Base-by-base conservation (phyloP, 2,113 vertebrate genomes). In the Collichthys lucidus region DNA sequence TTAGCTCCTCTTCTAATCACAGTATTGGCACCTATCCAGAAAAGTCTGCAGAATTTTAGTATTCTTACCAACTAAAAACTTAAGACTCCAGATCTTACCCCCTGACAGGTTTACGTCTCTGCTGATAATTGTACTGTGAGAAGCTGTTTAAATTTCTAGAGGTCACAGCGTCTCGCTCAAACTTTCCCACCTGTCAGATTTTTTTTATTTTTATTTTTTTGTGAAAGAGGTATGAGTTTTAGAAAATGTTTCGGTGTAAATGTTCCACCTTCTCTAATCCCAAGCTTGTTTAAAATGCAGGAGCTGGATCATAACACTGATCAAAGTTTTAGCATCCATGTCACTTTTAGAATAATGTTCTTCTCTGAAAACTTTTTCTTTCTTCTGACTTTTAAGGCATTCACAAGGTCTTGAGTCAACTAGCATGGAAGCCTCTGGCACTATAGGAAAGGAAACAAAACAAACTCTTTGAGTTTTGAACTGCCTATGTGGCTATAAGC, bases 61-160 rank as follows among this genome's bases (percentile, higher is more conserved):
- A 76, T 78, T 79, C 61, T 64, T 24, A 46, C 26, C 47, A 67
- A 64, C 75, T 4, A 24, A 66, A 70, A 68, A 8, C 22, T 50
- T 69, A 75, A 71, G 64, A 64, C 79, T 83, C 44, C 50, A 82
- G 82, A 80, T 74, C 42, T 59, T 70, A 35, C 62, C 24, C 42
- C 50, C 12, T 73, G 79, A 90, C 75, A 80, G 72, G 40, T 74
- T 80, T 73, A 22, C 69, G 62, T 69, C 77, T 79, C 68, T 35
- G 55, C 44, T 83, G 52, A 79, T 69, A 59, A 55, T 68, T 74
- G 63, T 40, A 3, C 83, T 66, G 42, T 35, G 63, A 79, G 62
- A 49, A 77, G 65, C 29, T 17, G 56, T 35, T 40, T 80, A 29
- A 44, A 17, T 79, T 62, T 79, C 59, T 63, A 40, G 80, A 83